Percentiles rank a stretch among this genome's conserved stretches.
Conservation (phyloP, 2,888 invertebrate species). For the Epinotia nisella region DNA sequence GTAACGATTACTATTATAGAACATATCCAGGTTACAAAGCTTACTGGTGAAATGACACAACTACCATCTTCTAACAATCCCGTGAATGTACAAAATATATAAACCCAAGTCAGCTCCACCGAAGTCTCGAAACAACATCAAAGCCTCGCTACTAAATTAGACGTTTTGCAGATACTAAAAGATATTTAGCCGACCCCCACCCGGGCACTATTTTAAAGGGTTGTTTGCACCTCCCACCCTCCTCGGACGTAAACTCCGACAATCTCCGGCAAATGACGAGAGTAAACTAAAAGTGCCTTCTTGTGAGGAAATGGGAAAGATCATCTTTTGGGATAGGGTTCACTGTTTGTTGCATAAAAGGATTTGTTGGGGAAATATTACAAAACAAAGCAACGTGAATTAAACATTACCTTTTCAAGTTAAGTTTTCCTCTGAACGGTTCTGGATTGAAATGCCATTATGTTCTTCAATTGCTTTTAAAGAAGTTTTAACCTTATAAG, state of each 20-base stretch:
- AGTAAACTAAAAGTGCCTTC: slow-evolving; percentile 38
- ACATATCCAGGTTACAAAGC: too few relatives aligned
- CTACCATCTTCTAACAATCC: too few relatives aligned
- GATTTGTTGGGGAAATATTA: slow-evolving; percentile 14
- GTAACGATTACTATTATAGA: too few relatives aligned
- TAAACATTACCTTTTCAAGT: not conserved
- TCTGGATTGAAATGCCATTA: not conserved
- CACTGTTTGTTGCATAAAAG: slow-evolving; percentile 11
- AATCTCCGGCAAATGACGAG: slow-evolving; percentile 43
- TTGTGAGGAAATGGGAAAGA: slow-evolving; percentile 31
- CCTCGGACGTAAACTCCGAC: slow-evolving; percentile 41
- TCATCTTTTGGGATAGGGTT: slow-evolving; percentile 25
- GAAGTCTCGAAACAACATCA: slow-evolving; percentile 64
- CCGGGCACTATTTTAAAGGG: slow-evolving; percentile 76
- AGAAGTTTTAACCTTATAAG: not conserved
- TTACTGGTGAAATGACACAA: too few relatives aligned
- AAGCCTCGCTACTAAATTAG: slow-evolving; percentile 76
- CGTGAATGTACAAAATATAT: not conserved
- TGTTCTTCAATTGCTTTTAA: too few relatives aligned
- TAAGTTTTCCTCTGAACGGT: too few relatives aligned
- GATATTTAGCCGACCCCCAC: slow-evolving; percentile 70
- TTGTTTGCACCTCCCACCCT: slow-evolving; percentile 69
- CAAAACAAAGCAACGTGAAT: slow-evolving; percentile 12
- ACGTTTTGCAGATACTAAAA: slow-evolving; percentile 82
- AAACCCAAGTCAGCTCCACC: slow-evolving; percentile 51